A percentile compares a stretch with the other conserved stretches of the same genome.
phyloP scores from a whole-genome alignment of 1,140 invertebrate species.

The Cydia strobilella region DNA sequence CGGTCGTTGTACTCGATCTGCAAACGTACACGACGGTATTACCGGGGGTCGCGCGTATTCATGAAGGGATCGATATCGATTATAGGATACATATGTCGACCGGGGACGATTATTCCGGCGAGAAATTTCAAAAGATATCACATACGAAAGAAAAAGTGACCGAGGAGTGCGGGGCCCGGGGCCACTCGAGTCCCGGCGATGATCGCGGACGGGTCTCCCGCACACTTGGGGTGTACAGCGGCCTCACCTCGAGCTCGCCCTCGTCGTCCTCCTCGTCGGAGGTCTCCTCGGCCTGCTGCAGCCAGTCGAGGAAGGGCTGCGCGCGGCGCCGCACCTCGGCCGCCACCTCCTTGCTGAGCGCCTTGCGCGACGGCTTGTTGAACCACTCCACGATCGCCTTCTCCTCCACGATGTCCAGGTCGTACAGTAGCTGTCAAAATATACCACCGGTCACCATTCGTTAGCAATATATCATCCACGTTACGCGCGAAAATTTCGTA shows the following conservation, averaged over 20 bases:
- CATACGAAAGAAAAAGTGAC: no score
- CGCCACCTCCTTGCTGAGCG: constrained; percentile 94
- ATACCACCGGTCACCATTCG: neutral
- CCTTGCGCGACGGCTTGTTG: constrained; percentile 96
- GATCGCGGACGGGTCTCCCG: neutral
- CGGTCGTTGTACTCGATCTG: constrained; percentile 94
- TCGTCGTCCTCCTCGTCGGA: constrained; percentile 86
- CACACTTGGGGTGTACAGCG: no score
- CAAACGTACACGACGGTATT: constrained; percentile 28
- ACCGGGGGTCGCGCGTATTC: no score
- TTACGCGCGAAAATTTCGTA: no score
- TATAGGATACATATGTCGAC: no score
- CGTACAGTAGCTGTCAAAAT: constrained; percentile 89
- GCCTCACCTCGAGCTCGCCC: constrained; percentile 83
- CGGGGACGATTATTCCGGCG: no score
- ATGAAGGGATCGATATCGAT: no score
- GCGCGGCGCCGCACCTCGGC: constrained; percentile 96
- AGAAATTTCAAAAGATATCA: no score
- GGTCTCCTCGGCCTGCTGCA: constrained; percentile 98
- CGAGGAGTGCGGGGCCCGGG: no score
- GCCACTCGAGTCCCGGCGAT: no score
- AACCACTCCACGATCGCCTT: constrained; percentile 97
- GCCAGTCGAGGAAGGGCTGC: constrained; percentile 97
- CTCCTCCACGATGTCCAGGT: constrained; percentile 96
- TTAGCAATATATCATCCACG: no score